Evolutionary conservation across 2,888 invertebrate species (phyloP).

Genomic region (Zootermopsis nevadensis): DNA sequence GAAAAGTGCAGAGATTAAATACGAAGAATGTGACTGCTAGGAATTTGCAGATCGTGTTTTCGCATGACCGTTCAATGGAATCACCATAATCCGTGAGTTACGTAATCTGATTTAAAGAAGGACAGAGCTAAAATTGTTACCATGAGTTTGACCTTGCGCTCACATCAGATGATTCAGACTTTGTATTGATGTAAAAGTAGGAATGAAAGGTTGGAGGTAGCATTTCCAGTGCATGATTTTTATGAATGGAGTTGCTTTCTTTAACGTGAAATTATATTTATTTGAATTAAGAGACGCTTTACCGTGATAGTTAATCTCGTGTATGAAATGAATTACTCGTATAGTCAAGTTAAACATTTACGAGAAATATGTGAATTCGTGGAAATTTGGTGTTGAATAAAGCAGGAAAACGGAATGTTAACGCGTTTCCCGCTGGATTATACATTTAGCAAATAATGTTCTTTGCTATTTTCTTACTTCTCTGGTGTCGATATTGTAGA

Average conservation of each 20-base stretch:
- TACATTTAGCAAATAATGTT: too few species aligned
- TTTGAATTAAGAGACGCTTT: not conserved
- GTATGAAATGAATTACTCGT: not conserved
- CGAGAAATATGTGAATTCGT: not conserved
- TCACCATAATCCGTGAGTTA: not conserved
- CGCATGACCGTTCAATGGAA: not conserved
- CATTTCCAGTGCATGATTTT: not conserved
- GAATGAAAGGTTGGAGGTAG: not conserved
- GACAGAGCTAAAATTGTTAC: not conserved
- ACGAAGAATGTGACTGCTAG: not conserved
- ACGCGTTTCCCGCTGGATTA: too few species aligned
- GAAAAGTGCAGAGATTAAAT: not conserved
- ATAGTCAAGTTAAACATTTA: not conserved
- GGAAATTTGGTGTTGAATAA: too few species aligned
- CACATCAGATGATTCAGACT: not conserved
- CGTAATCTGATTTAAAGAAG: not conserved
- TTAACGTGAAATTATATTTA: not conserved
- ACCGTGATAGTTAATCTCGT: not conserved
- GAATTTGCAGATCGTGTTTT: not conserved
- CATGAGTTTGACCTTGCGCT: constrained; percentile 8
- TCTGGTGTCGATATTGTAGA: too few species aligned
- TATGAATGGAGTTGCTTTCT: not conserved
- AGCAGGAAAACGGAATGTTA: too few species aligned
- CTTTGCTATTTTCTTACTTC: too few species aligned
- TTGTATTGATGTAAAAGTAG: not conserved